These are phyloP conservation scores for Arenicola marina DNA, from an alignment of 2,888 invertebrate genomes.

Conservation along the genomic window DNA sequence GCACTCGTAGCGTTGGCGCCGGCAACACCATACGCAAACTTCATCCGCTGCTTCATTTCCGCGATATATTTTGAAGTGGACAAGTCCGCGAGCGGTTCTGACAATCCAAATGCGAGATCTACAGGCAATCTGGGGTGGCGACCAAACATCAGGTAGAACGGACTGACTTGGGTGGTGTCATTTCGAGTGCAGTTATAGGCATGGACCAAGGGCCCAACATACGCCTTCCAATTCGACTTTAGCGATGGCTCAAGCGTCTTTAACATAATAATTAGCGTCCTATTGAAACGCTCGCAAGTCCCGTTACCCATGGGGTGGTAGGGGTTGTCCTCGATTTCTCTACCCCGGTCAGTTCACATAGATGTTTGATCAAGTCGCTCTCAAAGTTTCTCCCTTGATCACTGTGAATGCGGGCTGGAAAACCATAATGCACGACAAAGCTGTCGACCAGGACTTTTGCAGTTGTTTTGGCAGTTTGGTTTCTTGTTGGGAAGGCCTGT, in stretches of 20 bases:
- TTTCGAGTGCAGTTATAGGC: conserved; percentile 20
- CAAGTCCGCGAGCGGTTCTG: not conserved
- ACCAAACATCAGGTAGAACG: conserved; percentile 17
- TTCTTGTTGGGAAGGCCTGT: not conserved
- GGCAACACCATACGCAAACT: no score
- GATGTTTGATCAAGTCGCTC: conserved; percentile 15
- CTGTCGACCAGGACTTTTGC: not conserved
- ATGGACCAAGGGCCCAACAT: conserved; percentile 14
- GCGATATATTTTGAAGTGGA: no score
- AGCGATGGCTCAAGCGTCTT: conserved; percentile 16
- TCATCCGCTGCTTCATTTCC: no score
- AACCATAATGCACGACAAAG: not conserved
- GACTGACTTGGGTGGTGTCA: conserved; percentile 21
- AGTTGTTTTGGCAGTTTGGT: not conserved
- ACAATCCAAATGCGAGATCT: conserved; percentile 16
- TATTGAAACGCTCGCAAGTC: conserved; percentile 21
- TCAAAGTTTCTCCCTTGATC: conserved; percentile 30
- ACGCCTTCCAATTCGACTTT: conserved; percentile 21
- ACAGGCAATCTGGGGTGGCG: no score
- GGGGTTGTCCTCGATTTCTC: conserved; percentile 21
- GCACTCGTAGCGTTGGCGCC: no score
- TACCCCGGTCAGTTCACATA: conserved; percentile 14
- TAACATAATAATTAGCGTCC: conserved; percentile 20
- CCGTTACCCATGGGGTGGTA: conserved; percentile 28
- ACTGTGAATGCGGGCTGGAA: conserved; percentile 15